Conservation (phyloP, 2,113 vertebrate genomes). For the Aplodontia rufa region DNA sequence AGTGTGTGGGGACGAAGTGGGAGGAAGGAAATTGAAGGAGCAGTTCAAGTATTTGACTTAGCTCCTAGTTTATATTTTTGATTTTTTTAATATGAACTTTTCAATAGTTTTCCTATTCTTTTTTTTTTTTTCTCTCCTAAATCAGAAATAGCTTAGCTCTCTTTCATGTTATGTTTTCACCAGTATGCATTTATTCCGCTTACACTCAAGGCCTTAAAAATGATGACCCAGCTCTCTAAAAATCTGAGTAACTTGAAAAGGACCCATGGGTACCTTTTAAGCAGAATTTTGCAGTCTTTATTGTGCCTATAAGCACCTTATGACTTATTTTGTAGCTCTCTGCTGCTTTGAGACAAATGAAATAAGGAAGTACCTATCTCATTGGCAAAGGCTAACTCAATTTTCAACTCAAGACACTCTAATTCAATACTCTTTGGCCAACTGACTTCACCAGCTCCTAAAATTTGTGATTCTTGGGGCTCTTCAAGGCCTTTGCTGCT, state of each 20-base stretch:
- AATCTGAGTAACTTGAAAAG: neutral
- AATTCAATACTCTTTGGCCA: neutral
- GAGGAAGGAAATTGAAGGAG: neutral
- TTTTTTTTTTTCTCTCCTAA: too few species aligned
- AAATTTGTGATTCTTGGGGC: neutral
- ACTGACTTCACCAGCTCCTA: neutral
- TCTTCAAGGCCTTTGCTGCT: neutral
- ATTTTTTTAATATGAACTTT: neutral
- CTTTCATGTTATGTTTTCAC: neutral
- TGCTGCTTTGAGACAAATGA: neutral
- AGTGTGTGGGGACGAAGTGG: fast-evolving
- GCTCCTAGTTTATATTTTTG: neutral
- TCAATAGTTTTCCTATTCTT: neutral
- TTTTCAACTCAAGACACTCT: too few species aligned
- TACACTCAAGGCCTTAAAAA: neutral
- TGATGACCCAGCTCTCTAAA: neutral
- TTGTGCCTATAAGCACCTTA: neutral
- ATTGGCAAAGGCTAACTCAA: neutral
- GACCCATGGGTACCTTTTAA: neutral
- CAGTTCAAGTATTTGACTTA: neutral
- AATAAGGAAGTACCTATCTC: neutral
- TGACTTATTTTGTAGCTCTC: neutral
- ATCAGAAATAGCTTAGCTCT: conserved; percentile 4
- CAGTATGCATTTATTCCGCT: neutral
- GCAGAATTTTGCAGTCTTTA: neutral